Conservation (phyloP, 2,888 invertebrate genomes). For the Drosophila melanosoma region DNA sequence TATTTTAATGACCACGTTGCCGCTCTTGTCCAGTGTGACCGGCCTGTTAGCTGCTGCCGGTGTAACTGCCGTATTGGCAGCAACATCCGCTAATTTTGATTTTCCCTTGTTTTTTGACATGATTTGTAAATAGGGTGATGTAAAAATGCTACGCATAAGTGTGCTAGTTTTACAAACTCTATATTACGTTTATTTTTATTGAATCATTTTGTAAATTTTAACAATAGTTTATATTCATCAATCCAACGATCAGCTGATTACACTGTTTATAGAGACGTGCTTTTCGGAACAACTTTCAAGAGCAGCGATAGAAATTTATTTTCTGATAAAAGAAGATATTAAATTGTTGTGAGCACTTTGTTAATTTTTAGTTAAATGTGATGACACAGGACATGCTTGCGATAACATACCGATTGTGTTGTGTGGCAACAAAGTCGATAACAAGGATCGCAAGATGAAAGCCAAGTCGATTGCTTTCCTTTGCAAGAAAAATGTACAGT, state of each 20-base stretch:
- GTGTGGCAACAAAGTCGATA: slow-evolving; percentile 99
- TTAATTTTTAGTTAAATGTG: not conserved
- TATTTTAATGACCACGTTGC: slow-evolving; percentile 88
- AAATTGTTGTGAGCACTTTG: not conserved
- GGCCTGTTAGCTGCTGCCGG: slow-evolving; percentile 51
- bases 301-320: not conserved
- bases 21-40: slow-evolving; percentile 86
- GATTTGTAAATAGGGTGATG: slow-evolving; percentile 28
- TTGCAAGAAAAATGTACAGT: slow-evolving; percentile 99
- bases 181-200: slow-evolving; percentile 11
- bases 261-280: not conserved
- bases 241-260: slow-evolving; percentile 39
- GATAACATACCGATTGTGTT: slow-evolving; percentile 99
- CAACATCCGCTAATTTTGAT: slow-evolving; percentile 30
- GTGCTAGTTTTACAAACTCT: not conserved
- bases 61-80: slow-evolving; percentile 16
- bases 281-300: not conserved
- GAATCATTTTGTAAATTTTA: not conserved
- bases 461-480: slow-evolving; percentile 99
- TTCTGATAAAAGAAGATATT: not conserved
- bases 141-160: slow-evolving; percentile 61
- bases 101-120: slow-evolving; percentile 81
- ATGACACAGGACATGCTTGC: slow-evolving; percentile 95
- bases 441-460: slow-evolving; percentile 99
- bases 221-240: not conserved